Conservation (phyloP, 2,113 vertebrate species). For the Peromyscus californicus region DNA sequence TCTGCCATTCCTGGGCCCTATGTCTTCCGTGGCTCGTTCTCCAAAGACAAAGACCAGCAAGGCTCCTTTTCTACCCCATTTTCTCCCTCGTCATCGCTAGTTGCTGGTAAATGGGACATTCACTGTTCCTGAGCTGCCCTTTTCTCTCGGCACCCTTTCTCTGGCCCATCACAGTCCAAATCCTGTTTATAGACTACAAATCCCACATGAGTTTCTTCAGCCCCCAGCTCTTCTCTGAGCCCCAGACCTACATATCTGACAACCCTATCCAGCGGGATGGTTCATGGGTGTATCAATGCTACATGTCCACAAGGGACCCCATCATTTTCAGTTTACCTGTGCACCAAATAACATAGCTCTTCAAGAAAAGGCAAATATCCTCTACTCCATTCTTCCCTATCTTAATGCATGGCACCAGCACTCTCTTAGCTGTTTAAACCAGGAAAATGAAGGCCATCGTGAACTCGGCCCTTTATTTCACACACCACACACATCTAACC, state of each 20-base stretch:
- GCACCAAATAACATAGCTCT: neutral
- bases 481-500: neutral
- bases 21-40: neutral
- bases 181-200: neutral
- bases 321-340: neutral
- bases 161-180: neutral
- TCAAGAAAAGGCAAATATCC: neutral
- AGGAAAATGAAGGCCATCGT: neutral
- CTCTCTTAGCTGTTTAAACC: slow-evolving; percentile 8
- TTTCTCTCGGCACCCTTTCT: neutral
- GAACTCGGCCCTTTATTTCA: neutral
- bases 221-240: neutral
- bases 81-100: neutral
- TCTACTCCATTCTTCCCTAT: neutral
- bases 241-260: neutral
- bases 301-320: neutral
- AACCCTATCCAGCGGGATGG: neutral
- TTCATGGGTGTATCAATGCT: neutral
- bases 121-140: neutral
- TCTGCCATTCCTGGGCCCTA: neutral
- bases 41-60: neutral
- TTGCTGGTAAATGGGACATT: slow-evolving; percentile 4
- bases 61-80: neutral
- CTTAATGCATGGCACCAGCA: slow-evolving; percentile 14
- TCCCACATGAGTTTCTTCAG: slow-evolving; percentile 13